phyloP scores from a whole-genome alignment of 2,888 invertebrate genomes.

The Protophormia terraenovae region DNA sequence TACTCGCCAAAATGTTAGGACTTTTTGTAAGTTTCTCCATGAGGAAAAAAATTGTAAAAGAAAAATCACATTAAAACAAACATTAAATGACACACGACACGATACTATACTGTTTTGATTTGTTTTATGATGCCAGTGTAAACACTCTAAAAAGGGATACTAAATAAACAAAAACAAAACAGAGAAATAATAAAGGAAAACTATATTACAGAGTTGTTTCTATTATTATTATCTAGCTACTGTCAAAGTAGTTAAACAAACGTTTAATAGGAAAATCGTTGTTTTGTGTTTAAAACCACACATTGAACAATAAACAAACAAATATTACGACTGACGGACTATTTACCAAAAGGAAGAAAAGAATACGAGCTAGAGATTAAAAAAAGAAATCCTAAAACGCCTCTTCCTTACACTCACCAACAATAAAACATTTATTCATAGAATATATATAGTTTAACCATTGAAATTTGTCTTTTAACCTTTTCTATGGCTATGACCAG shows the following conservation, averaged over 20 bases:
- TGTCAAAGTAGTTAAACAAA: constrained; percentile 58
- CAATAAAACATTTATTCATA: not conserved
- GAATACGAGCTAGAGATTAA: not conserved
- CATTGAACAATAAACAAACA: constrained; percentile 23
- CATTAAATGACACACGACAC: constrained; percentile 62
- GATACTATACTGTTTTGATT: constrained; percentile 28
- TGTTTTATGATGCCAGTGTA: constrained; percentile 10
- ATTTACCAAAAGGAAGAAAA: not conserved
- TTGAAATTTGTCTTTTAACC: constrained; percentile 9
- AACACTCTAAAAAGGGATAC: constrained; percentile 44
- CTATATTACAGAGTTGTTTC: not conserved
- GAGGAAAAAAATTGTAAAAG: not conserved
- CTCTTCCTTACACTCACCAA: constrained; percentile 9
- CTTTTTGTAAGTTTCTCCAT: constrained; percentile 17
- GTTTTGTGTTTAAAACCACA: constrained; percentile 13
- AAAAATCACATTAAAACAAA: constrained; percentile 42
- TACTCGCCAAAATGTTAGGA: not conserved
- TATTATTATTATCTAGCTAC: constrained; percentile 31
- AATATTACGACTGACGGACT: not conserved
- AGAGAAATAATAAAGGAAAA: not conserved
- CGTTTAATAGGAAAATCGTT: constrained; percentile 47
- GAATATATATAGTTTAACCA: not conserved
- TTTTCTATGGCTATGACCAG: constrained; percentile 24
- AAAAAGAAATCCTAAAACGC: constrained; percentile 9
- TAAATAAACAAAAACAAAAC: constrained; percentile 46